A percentile compares a stretch with the other conserved stretches of the same genome.
These are phyloP conservation scores for Mus caroli DNA, from an alignment of 2,797 vertebrate genomes.

Conservation along the genomic window DNA sequence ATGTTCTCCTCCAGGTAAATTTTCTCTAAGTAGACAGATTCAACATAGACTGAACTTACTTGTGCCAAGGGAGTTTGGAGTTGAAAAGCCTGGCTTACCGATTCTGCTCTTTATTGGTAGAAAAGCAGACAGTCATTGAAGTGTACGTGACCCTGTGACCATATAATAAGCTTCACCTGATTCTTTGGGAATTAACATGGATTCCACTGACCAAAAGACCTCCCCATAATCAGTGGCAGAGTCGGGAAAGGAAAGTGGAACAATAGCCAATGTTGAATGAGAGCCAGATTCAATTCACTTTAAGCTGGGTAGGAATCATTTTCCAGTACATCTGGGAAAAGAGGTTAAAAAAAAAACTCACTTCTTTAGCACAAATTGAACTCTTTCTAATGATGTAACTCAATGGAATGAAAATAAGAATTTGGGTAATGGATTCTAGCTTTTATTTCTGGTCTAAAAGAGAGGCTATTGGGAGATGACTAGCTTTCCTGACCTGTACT, in stretches of 20 bases:
- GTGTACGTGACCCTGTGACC: neutral
- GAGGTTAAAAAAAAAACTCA: neutral
- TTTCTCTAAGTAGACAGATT: neutral
- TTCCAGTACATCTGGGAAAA: neutral
- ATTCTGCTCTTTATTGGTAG: neutral
- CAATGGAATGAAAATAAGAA: constrained; percentile 29
- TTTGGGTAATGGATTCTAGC: neutral
- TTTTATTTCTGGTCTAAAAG: neutral
- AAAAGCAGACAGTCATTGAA: neutral
- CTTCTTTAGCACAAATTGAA: neutral
- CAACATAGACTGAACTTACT: neutral
- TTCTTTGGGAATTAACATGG: neutral
- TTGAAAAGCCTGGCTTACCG: neutral
- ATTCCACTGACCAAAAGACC: neutral
- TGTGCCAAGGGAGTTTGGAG: neutral
- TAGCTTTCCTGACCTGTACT: neutral
- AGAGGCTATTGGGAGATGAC: neutral
- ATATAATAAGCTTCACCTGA: neutral
- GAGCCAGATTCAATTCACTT: constrained; percentile 25
- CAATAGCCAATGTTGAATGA: constrained; percentile 3
- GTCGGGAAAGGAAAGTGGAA: neutral
- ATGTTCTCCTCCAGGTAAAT: neutral
- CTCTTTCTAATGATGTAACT: neutral
- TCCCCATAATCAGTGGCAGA: neutral
- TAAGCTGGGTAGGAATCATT: neutral